These are phyloP conservation scores for Julus scanicus DNA, from an alignment of 2,888 invertebrate species.

Conservation along the genomic window DNA sequence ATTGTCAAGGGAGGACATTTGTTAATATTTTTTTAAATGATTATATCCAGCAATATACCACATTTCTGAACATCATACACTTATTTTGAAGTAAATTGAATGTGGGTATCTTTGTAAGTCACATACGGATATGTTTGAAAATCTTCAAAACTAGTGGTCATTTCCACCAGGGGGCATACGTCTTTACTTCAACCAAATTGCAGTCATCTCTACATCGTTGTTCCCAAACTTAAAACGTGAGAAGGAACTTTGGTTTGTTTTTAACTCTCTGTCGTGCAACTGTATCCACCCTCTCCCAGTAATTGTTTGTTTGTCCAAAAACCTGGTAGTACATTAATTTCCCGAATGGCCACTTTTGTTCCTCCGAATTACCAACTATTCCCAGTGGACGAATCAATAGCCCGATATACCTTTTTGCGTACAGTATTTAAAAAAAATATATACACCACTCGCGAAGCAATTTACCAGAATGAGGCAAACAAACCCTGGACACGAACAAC, in stretches of 20 bases:
- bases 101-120: no score
- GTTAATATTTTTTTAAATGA: no score
- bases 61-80: no score
- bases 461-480: not conserved
- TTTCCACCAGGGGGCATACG: no score
- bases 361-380: not conserved
- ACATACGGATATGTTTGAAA: no score
- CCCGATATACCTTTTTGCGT: not conserved
- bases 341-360: constrained; percentile 33
- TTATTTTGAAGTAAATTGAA: no score
- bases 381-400: not conserved
- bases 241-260: not conserved
- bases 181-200: no score
- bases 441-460: not conserved
- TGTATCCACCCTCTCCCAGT: not conserved
- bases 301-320: constrained; percentile 20
- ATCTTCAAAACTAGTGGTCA: no score
- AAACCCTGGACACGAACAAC: no score
- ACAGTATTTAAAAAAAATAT: not conserved
- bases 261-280: not conserved
- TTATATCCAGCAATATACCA: no score
- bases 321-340: constrained; percentile 11
- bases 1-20: no score
- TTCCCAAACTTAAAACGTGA: not conserved
- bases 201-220: not conserved